Base-by-base conservation (phyloP, 1,140 invertebrate species). In the Eurosta solidaginis region DNA sequence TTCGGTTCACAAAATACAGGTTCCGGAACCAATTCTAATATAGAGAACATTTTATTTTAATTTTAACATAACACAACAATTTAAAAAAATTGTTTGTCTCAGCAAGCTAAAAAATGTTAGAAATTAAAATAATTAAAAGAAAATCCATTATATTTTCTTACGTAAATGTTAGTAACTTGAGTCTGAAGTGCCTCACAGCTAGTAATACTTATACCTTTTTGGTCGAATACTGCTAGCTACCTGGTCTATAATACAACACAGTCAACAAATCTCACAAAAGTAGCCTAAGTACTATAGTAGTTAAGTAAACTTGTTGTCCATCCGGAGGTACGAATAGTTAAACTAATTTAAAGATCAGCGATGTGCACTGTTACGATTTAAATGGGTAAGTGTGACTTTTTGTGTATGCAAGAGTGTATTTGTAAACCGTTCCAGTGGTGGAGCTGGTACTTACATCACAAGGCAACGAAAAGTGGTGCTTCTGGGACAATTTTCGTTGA, bases 241-340 rank as follows among this genome's bases (percentile, higher is more conserved):
- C n/a, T n/a, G n/a, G n/a, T 40, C 59, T 36, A 33, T 20, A 68
- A 68, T n/a, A 7, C 14, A 68, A 40, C 59, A 29, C 33, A 17
- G 59, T 68, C 59, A 68, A 68, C 59, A 68, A 68, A 40, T 29
- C n/a, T 29, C 59, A 40, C 59, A 68, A 68, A 68, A 52, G 33
- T 68, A 68, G 59, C 59, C 59, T 40, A 68, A 68, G 29, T 68
- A 25, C 27, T 20, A 22, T 25, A 27, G 22, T 25, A 33, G 33
- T 40, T 40, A 68, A 68, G 59, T 68, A 33, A 33, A 68, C 59
- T 42, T 68, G 59, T 68, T 33, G 59, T 33, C 33, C 20, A 42
- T 40, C 59, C 36, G 59, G 33, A 36, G 36, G 59, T 9, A 29
- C 29, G 4, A 63, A 54, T 17, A 33, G n/a, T n/a, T 17, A 36